phyloP scores from a whole-genome alignment of 2,797 vertebrate species.

The Limnodromus scolopaceus region DNA sequence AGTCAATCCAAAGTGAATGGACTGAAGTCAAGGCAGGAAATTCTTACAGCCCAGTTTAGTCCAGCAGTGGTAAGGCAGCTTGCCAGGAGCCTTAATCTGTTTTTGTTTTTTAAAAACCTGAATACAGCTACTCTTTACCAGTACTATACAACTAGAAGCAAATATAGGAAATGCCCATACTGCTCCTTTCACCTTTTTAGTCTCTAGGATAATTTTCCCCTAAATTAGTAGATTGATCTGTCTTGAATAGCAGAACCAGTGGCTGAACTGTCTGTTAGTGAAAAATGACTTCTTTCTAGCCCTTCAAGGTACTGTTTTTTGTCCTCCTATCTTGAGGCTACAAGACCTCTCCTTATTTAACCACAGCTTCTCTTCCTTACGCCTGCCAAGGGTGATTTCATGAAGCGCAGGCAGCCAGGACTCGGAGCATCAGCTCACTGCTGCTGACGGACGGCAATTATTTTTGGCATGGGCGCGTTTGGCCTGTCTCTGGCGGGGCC shows the following conservation, averaged over 20 bases:
- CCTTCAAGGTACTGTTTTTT: neutral
- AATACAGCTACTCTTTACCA: neutral
- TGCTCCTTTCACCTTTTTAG: neutral
- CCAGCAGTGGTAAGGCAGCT: neutral
- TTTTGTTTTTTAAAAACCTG: neutral
- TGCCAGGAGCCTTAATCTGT: neutral
- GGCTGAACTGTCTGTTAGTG: neutral
- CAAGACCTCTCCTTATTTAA: neutral
- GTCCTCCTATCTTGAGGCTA: neutral
- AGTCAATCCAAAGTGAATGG: neutral
- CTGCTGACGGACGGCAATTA: neutral
- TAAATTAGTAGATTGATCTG: neutral
- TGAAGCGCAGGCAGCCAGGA: neutral
- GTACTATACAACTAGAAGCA: neutral
- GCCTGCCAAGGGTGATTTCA: neutral
- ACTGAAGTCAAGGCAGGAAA: neutral
- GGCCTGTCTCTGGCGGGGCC: neutral
- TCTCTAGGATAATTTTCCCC: neutral
- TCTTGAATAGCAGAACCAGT: neutral
- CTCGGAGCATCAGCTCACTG: neutral
- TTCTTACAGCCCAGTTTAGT: neutral
- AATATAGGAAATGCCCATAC: neutral
- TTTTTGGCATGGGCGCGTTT: neutral
- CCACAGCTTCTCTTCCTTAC: neutral
- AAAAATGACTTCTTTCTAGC: neutral